Evolutionary conservation across 23 tunicate species (phyloP).

Genomic region (Diplosoma virens): DNA sequence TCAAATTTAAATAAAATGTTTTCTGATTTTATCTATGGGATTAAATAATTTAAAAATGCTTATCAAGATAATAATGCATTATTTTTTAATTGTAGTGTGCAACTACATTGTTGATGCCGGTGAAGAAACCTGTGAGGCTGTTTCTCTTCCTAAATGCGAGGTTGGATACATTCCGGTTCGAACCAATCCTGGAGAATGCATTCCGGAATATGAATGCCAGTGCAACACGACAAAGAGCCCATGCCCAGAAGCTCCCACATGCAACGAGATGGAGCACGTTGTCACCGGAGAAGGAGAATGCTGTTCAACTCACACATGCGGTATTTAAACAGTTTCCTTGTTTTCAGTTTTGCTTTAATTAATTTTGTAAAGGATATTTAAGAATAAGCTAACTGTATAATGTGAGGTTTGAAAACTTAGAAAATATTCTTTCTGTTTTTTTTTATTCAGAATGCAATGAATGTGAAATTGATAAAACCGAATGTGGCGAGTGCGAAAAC

Average conservation of each 20-base stretch:
- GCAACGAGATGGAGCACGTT: slow-evolving; percentile 56
- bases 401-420: too few relatives aligned
- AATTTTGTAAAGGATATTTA: too few relatives aligned
- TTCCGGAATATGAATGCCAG: slow-evolving; percentile 71
- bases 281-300: slow-evolving; percentile 64
- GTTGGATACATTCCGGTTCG: slow-evolving; percentile 53
- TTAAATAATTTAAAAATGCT: too few relatives aligned
- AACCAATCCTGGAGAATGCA: slow-evolving; percentile 57
- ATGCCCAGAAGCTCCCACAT: slow-evolving; percentile 63
- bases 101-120: slow-evolving; percentile 61
- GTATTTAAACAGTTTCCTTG: too few relatives aligned
- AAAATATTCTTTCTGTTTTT: too few relatives aligned
- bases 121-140: slow-evolving; percentile 42
- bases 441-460: slow-evolving; percentile 62
- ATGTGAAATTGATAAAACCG: slow-evolving; percentile 47
- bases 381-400: too few relatives aligned
- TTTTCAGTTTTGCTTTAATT: too few relatives aligned
- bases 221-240: slow-evolving; percentile 65
- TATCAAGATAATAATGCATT: background rate
- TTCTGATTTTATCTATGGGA: too few relatives aligned
- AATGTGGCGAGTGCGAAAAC: slow-evolving; percentile 61
- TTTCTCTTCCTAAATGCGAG: slow-evolving; percentile 48
- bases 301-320: slow-evolving; percentile 76
- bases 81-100: slow-evolving; percentile 46
- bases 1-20: background rate